Evolutionary conservation across 2,888 invertebrate species (phyloP), one percentile per base, ranked within the genome.

Genomic region (Leptothorax acervorum): DNA sequence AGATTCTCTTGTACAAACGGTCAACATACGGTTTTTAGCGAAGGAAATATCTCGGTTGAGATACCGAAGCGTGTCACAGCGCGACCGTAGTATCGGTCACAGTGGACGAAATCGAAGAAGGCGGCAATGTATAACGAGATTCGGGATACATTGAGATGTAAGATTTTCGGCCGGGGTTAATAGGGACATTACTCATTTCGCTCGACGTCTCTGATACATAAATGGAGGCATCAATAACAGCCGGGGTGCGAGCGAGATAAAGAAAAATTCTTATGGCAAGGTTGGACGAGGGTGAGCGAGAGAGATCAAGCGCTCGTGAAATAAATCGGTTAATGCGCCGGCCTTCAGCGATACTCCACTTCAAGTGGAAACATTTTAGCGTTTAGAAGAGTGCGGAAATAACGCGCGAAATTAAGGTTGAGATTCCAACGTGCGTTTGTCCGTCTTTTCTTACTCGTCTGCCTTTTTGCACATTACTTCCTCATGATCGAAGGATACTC

Each of bases 101-200:
- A 12, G 62, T 9, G 76, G n/a, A 60, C 60, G 84, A 35, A 28
- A 39, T 81, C 81, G 81, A 42, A 68, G 81, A 28, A 28, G 65
- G 63, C 35, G 63, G 57, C 42, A 42, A 48, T 70, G 88, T 87
- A 66, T 45, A 87, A 89, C 85, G 87, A 87, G 82, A 75, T 81
- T 66, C 85, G 86, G 86, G 90, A 89, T 86, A 88, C 88, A 92
- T 93, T 92, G 91, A 92, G 91, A 91, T 90, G 92, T 90, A 86
- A 81, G 86, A 90, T 89, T 91, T 91, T 92, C 90, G 88, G 88
- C 82, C 81, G 82, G 85, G 81, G 89, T 93, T 94, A 94, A 94
- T 93, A 93, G 93, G 92, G 91, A 90, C 93, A 94, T 94, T 93
- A 93, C 91, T 94, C 94, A 94, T 94, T 93, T 93, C 92, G 87